phyloP scores from a whole-genome alignment of 2,113 vertebrate genomes.

The sheep (Ovis aries) region DNA sequence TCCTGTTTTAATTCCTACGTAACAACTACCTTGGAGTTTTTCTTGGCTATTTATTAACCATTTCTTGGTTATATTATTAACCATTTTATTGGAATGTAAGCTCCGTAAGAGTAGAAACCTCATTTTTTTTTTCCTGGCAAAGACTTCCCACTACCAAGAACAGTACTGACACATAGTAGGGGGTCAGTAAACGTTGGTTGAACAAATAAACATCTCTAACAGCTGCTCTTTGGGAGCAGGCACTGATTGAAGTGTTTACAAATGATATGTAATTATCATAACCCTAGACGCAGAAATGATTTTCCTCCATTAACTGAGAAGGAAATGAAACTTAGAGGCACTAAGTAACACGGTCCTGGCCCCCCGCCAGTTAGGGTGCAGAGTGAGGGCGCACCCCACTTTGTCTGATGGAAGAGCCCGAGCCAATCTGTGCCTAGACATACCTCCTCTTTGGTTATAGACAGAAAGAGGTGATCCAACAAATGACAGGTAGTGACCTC shows the following conservation, averaged over 20 bases:
- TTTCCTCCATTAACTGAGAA: not conserved
- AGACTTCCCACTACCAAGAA: not conserved
- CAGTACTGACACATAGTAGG: not conserved
- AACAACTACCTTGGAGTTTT: not conserved
- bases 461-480: not conserved
- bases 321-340: conserved; percentile 19
- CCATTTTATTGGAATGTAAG: not conserved
- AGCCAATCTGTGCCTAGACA: not conserved
- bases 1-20: not conserved
- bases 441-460: not conserved
- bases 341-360: not conserved
- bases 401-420: not conserved
- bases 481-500: not conserved
- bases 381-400: not conserved
- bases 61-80: not conserved
- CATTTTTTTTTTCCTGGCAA: not conserved
- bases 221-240: not conserved
- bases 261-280: not conserved
- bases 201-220: not conserved
- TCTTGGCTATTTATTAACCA: not conserved
- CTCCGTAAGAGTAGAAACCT: not conserved
- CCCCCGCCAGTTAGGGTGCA: not conserved
- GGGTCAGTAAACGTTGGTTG: not conserved
- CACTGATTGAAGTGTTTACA: not conserved
- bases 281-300: not conserved